A percentile compares a stretch with the other conserved stretches of the same genome.
Evolutionary conservation across 2,888 invertebrate species (phyloP).

Genomic region (Meteorus colon): DNA sequence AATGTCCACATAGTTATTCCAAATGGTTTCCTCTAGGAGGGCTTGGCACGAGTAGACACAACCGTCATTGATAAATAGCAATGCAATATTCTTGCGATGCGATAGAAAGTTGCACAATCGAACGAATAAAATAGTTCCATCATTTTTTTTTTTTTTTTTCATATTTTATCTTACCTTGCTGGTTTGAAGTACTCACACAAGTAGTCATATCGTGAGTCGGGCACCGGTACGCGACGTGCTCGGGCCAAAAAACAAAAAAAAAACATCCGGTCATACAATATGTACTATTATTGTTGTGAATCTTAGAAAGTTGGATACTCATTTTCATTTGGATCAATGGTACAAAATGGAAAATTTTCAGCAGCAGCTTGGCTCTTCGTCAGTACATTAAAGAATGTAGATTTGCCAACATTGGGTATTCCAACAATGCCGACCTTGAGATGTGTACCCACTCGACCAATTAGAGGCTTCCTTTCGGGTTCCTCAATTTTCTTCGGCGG

Average conservation of each 20-base stretch:
- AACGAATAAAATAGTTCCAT: background rate
- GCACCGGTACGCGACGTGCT: slow-evolving; percentile 97
- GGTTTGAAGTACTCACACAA: slow-evolving; percentile 96
- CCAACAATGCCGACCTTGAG: slow-evolving; percentile 97
- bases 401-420: slow-evolving; percentile 99
- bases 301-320: slow-evolving; percentile 78
- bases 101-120: background rate
- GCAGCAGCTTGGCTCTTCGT: slow-evolving; percentile 98
- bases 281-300: background rate
- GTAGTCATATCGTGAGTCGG: slow-evolving; percentile 94
- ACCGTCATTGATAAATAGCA: slow-evolving; percentile 53
- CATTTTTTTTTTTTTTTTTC: background rate
- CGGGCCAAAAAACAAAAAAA: slow-evolving; percentile 60
- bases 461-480: slow-evolving; percentile 90
- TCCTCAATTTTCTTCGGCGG: slow-evolving; percentile 93
- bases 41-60: slow-evolving; percentile 55
- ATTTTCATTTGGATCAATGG: slow-evolving; percentile 99
- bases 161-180: slow-evolving; percentile 81
- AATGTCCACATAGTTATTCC: slow-evolving; percentile 69
- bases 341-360: slow-evolving; percentile 99
- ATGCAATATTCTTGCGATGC: slow-evolving; percentile 58
- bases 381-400: slow-evolving; percentile 99
- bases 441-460: slow-evolving; percentile 97
- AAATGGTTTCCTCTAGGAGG: slow-evolving; percentile 67
- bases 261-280: slow-evolving; percentile 41